Percentiles rank a stretch among this genome's conserved stretches.
Evolutionary conservation across 2,888 invertebrate genomes (phyloP).

Genomic region (Papilio gigon): DNA sequence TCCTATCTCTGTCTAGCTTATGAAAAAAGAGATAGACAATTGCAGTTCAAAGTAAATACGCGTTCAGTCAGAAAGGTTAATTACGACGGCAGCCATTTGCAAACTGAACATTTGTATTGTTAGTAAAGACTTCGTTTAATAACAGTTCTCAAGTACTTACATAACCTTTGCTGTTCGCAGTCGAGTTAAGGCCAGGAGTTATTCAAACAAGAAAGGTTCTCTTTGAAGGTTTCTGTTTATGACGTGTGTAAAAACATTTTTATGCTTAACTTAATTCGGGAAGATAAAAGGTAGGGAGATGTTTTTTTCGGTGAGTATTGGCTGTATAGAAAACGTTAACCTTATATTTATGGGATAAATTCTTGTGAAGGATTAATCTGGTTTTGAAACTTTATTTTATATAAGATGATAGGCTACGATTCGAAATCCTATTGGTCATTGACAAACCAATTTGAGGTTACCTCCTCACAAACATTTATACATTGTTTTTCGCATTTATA

Average conservation of each 20-base stretch:
- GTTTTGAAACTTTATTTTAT: too few relatives aligned
- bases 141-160: constrained; percentile 23
- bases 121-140: constrained; percentile 16
- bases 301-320: neutral
- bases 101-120: constrained; percentile 30
- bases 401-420: too few relatives aligned
- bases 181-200: constrained; percentile 25
- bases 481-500: too few relatives aligned
- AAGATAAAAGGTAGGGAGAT: neutral
- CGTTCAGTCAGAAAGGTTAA: constrained; percentile 19
- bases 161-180: constrained; percentile 30
- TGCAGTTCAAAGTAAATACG: constrained; percentile 21
- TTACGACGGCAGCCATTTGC: constrained; percentile 15
- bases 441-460: too few relatives aligned
- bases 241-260: constrained; percentile 11
- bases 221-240: constrained; percentile 21
- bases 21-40: neutral
- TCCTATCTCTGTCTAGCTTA: neutral
- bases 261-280: neutral
- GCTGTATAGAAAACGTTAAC: neutral
- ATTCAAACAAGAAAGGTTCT: neutral
- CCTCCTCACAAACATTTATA: too few relatives aligned
- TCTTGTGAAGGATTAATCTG: neutral
- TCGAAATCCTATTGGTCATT: too few relatives aligned
- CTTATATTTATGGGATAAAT: neutral